phyloP scores from a whole-genome alignment of 2,113 vertebrate species.

The Archocentrus centrarchus region DNA sequence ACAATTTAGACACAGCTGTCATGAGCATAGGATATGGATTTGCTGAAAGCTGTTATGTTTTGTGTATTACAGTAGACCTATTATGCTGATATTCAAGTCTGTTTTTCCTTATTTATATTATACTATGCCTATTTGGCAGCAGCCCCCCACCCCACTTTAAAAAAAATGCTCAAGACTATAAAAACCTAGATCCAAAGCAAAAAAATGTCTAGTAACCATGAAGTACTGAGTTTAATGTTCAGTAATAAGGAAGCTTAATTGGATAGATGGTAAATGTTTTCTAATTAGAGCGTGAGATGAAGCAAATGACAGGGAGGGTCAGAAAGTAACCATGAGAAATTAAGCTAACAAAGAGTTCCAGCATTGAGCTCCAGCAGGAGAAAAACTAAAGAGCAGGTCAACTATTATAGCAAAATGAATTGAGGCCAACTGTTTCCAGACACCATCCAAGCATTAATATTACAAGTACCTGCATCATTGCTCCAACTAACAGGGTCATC shows the following conservation, averaged over 20 bases:
- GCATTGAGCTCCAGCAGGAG: conserved; percentile 24
- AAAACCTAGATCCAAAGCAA: conserved; percentile 17
- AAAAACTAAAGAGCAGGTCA: conserved; percentile 35
- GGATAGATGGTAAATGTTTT: conserved; percentile 24
- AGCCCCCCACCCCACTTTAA: not conserved
- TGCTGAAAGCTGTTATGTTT: conserved; percentile 12
- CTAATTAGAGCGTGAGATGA: conserved; percentile 26
- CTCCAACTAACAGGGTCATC: conserved; percentile 90
- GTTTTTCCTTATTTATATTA: not conserved
- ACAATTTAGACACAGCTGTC: not conserved
- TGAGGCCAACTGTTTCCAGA: conserved; percentile 21
- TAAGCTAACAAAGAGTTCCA: conserved; percentile 29
- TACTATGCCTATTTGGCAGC: not conserved
- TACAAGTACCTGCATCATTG: conserved; percentile 88
- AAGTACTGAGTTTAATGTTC: conserved; percentile 23
- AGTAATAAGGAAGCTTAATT: conserved; percentile 23
- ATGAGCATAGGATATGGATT: not conserved
- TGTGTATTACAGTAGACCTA: not conserved
- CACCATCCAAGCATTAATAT: not conserved
- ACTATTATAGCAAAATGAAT: conserved; percentile 13
- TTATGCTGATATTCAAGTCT: not conserved
- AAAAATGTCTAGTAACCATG: not conserved
- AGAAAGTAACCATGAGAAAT: conserved; percentile 34
- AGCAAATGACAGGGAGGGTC: conserved; percentile 34
- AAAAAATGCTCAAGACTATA: conserved; percentile 2